Base-by-base conservation (phyloP, 2,113 vertebrate species). In the Oreotrochilus melanogaster region DNA sequence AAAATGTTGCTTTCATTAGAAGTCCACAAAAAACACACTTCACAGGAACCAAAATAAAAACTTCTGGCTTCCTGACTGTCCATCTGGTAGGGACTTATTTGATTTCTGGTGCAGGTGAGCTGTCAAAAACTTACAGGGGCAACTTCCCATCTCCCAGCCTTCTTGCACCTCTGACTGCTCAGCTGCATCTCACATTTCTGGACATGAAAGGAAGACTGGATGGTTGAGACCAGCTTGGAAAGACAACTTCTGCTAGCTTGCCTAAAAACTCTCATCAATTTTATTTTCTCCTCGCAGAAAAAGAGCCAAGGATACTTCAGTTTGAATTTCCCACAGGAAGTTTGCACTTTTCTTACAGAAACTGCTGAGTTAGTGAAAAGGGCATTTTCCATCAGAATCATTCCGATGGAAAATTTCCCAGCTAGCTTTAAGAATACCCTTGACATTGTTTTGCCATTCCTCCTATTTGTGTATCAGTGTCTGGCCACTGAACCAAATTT, bases 391-490 rank as follows among this genome's bases (percentile, higher is more conserved):
- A 95, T 90, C 2, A 96, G 76, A 93, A 90, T 93, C 83, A 94
- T 94, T 94, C 88, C 86, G 86, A 95, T 94, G 88, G 79, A 96
- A 92, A 92, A 92, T 96, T 97, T 96, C 90, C 86, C 86, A 94
- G 94, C 92, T 56, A 53, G 39, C 88, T 95, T 92, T 93, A 96
- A 93, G 96, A 96, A 96, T 90, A 96, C 93, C 93, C 86, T 95
- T 96, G 92, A 96, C 95, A 97, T 78, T 90, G 89, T 96, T 97
- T 96, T 96, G 95, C 89, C 90, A 94, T 93, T 88, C 23, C 75
- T 90, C 79, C 82, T 93, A 92, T 86, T 96, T 94, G 72, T 90
- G 35, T 91, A 96, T 94, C 88, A 92, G 61, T 75, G 69, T 80
- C 75, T 96, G 88, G 75, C 79, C 92, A 95, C 82, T 47, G 18